Percentiles rank a stretch among this genome's conserved stretches.
These are phyloP conservation scores for Entomyzon cyanotis DNA, from an alignment of 2,113 vertebrate species.

Conservation along the genomic window DNA sequence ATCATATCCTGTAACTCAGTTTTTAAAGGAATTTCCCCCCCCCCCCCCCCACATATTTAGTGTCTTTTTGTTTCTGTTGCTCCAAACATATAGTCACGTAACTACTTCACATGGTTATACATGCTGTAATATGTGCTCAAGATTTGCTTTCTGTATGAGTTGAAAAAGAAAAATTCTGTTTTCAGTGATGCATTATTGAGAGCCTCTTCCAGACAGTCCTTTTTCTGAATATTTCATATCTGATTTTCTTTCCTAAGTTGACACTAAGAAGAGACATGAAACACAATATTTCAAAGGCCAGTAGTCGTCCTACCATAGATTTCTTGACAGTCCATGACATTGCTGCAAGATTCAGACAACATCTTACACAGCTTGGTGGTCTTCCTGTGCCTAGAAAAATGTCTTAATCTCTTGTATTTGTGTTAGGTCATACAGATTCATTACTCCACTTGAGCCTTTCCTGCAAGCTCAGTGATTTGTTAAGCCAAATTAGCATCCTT, in stretches of 20 bases:
- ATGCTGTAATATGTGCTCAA: background rate
- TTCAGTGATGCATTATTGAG: background rate
- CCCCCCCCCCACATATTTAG: background rate
- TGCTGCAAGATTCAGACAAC: background rate
- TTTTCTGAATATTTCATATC: background rate
- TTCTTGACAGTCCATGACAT: background rate
- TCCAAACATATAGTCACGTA: background rate
- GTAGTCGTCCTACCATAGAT: background rate
- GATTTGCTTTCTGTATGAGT: background rate
- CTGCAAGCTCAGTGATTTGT: background rate
- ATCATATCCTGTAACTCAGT: background rate
- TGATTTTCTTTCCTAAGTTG: background rate
- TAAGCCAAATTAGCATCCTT: background rate
- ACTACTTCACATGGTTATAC: background rate
- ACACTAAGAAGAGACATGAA: background rate
- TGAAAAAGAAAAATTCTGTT: background rate
- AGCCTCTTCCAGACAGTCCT: background rate
- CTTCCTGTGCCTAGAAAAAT: background rate
- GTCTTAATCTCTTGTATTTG: background rate
- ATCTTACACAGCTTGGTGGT: background rate
- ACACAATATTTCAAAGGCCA: background rate
- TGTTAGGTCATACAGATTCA: background rate
- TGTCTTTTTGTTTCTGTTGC: background rate
- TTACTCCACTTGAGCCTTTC: background rate
- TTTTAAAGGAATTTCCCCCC: background rate